phyloP scores from a whole-genome alignment of 2,113 vertebrate genomes.

The Leptobrachium ailaonicum region DNA sequence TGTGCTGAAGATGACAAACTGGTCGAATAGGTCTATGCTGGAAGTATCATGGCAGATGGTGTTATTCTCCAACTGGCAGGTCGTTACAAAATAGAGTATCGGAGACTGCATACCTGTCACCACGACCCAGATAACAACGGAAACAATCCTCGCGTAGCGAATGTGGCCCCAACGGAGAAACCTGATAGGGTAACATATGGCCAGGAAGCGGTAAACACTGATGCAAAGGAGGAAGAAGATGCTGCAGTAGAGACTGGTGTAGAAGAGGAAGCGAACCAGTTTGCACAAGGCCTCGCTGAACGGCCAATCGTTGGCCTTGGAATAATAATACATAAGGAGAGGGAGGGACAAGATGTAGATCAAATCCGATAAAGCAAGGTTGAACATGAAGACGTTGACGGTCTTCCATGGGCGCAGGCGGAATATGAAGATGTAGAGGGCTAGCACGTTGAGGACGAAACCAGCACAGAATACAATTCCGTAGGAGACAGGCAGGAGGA shows the following conservation, averaged over 20 bases:
- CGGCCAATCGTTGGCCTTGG: constrained; percentile 87
- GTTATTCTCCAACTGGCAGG: constrained; percentile 52
- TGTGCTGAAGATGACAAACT: constrained; percentile 86
- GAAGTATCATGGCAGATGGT: constrained; percentile 90
- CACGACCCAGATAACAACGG: constrained; percentile 70
- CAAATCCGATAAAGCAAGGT: constrained; percentile 84
- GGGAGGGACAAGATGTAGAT: constrained; percentile 90
- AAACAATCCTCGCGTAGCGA: constrained; percentile 74
- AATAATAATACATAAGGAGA: constrained; percentile 90
- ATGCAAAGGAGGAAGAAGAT: constrained; percentile 95
- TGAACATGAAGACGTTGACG: constrained; percentile 93
- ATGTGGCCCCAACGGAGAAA: constrained; percentile 82
- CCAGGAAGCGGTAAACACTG: constrained; percentile 88
- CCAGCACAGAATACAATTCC: constrained; percentile 83
- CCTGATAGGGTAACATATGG: constrained; percentile 81
- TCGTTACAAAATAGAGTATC: constrained; percentile 86
- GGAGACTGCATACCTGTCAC: constrained; percentile 82
- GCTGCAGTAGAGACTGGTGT: constrained; percentile 92
- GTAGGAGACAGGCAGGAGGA: constrained; percentile 86
- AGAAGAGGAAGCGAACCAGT: constrained; percentile 92
- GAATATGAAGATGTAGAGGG: constrained; percentile 85
- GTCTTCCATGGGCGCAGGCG: constrained; percentile 87
- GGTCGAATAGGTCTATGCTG: constrained; percentile 77
- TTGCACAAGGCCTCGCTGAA: constrained; percentile 86
- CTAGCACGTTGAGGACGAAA: constrained; percentile 78